A percentile compares a stretch with the other conserved stretches of the same genome.
These are phyloP conservation scores for Pachymerium ferrugineum DNA, from an alignment of 2,888 invertebrate species.

Conservation along the genomic window DNA sequence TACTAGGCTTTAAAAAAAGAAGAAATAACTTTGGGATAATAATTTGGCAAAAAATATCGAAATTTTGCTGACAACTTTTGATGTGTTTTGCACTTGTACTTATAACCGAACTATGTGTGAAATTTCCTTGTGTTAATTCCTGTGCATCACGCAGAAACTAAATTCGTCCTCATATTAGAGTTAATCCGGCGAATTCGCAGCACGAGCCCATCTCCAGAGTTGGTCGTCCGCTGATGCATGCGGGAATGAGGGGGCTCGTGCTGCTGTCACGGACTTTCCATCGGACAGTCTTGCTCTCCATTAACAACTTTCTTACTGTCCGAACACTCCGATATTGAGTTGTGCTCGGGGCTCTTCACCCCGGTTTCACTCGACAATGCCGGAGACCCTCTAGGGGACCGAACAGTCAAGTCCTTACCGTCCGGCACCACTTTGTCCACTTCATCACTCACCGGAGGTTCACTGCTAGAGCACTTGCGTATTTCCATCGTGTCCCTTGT, in stretches of 20 bases:
- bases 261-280: slow-evolving; percentile 17
- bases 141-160: slow-evolving; percentile 21
- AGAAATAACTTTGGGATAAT: neutral
- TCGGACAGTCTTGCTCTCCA: slow-evolving; percentile 19
- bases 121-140: neutral
- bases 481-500: slow-evolving; percentile 16
- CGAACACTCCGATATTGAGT: neutral
- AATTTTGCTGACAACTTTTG: neutral
- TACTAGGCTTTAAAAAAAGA: too few species aligned
- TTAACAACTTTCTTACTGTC: neutral
- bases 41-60: neutral
- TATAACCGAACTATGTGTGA: neutral
- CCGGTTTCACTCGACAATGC: neutral
- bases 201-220: slow-evolving; percentile 27
- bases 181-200: slow-evolving; percentile 20
- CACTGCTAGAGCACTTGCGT: slow-evolving; percentile 17
- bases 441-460: slow-evolving; percentile 16
- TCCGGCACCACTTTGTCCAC: slow-evolving; percentile 1
- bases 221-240: slow-evolving; percentile 23
- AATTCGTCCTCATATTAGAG: slow-evolving; percentile 9
- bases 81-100: neutral
- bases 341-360: neutral
- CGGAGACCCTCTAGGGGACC: neutral
- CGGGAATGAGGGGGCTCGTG: slow-evolving; percentile 22
- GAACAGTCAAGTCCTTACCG: slow-evolving; percentile 7